Base-by-base conservation (phyloP, 2,888 invertebrate genomes). In the Carpatolechia fugitivella region DNA sequence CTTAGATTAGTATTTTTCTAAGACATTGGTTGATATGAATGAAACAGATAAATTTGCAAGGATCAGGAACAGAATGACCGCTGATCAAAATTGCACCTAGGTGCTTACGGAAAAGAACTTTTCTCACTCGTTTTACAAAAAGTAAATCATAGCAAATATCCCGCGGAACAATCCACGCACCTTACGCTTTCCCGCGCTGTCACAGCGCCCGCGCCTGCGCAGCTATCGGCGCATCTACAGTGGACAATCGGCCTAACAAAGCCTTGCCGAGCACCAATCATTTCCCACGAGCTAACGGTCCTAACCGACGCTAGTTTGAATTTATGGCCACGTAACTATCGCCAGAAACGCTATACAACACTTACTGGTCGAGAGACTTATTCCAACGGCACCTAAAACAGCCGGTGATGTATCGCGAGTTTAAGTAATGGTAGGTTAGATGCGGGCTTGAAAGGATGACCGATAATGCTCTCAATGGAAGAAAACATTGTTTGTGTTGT, bases 181-280 rank as follows among this genome's bases (percentile, higher is more conserved):
- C 57, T 52, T 54, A 81, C 81, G 80, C 78, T 76, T 89, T 90
- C 89, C 89, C 89, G 82, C 80, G 81, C 86, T 88, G 87, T 89
- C 87, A 85, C 79, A 78, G 79, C 74, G 75, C 80, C 68, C 70
- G 76, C 73, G 69, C 44, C 57, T 61, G 67, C 63, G 76, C 67
- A 79, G 74, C 78, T 90, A 90, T 89, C 89, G 82, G 74, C 72
- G 69, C 84, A 89, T 89, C 89, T 89, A 85, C 83, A 74, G 87
- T 87, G 89, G 88, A 90, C 89, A 89, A 85, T 88, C 87, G 83
- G 82, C 87, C 83, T 87, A 90, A 89, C 89, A 90, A 90, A 89
- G 88, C 82, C 77, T 80, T 76, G 76, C 82, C 81, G 81, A 71
- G 82, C 76, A 80, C 83, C 85, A 83, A 85, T 85, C 84, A 84